Percentiles rank a stretch among this genome's conserved stretches.
phyloP scores from a whole-genome alignment of 2,113 vertebrate species.

The Regulus satrapa region DNA sequence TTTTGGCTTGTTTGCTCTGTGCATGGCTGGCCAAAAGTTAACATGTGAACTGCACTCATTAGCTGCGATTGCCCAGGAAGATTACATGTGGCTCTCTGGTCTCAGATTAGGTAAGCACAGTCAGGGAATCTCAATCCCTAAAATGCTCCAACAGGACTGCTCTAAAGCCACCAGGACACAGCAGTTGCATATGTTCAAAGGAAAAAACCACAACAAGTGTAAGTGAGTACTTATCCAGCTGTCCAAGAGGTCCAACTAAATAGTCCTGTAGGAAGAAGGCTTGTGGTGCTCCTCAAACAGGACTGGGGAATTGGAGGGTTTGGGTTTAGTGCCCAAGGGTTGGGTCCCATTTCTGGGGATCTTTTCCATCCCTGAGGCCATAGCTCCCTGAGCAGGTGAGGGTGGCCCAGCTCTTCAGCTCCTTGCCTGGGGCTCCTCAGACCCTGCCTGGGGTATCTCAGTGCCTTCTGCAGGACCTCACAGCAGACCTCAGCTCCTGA shows the following conservation, averaged over 20 bases:
- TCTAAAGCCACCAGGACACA: background rate
- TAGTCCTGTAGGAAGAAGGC: background rate
- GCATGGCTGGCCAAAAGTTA: slow-evolving; percentile 21
- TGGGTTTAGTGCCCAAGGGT: background rate
- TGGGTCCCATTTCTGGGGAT: background rate
- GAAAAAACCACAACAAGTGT: background rate
- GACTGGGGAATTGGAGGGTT: background rate
- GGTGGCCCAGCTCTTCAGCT: background rate
- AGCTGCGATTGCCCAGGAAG: slow-evolving; percentile 21
- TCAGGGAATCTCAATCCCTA: background rate
- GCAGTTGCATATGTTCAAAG: background rate
- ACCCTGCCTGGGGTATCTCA: background rate
- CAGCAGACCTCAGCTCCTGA: background rate
- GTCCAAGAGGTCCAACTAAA: background rate
- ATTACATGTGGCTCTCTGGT: background rate
- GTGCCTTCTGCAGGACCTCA: background rate
- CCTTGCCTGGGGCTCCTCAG: background rate
- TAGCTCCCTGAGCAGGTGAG: background rate
- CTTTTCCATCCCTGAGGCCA: background rate
- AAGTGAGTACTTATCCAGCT: background rate
- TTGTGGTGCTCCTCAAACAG: background rate
- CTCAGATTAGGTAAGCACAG: slow-evolving; percentile 1
- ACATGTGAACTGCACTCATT: background rate
- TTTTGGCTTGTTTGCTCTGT: slow-evolving; percentile 7
- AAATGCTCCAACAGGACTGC: background rate